A percentile compares a stretch with the other conserved stretches of the same genome.
phyloP scores from a whole-genome alignment of 2,797 vertebrate genomes.

The Dallia pectoralis region DNA sequence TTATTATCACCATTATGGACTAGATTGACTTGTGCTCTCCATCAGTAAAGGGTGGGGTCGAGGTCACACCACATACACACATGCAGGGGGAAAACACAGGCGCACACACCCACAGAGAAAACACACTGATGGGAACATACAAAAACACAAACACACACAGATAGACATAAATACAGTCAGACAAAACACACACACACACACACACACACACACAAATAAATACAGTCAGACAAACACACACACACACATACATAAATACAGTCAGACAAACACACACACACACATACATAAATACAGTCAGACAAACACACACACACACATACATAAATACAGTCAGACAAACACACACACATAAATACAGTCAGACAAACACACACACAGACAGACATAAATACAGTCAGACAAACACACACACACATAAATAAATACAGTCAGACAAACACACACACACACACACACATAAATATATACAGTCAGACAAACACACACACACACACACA shows the following conservation, averaged over 20 bases:
- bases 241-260: too few species aligned
- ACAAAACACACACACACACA: not conserved
- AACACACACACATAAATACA: too few species aligned
- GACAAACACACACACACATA: too few species aligned
- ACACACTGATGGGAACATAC: slow-evolving; percentile 7
- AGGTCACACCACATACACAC: not conserved
- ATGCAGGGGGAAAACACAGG: not conserved
- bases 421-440: too few species aligned
- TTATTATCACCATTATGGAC: not conserved
- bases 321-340: too few species aligned
- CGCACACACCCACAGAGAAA: not conserved
- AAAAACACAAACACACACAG: slow-evolving; percentile 17
- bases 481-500: too few species aligned
- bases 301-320: too few species aligned
- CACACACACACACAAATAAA: not conserved
- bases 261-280: slow-evolving; percentile 10
- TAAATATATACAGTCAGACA: too few species aligned
- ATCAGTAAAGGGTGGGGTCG: not conserved
- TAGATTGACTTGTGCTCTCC: not conserved
- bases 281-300: slow-evolving; percentile 27
- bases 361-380: too few species aligned
- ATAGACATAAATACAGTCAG: slow-evolving; percentile 23
- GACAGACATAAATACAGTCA: too few species aligned
- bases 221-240: slow-evolving; percentile 7
- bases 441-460: too few species aligned